These are phyloP conservation scores for Danaus plexippus DNA, from an alignment of 1,140 invertebrate genomes.

Conservation along the genomic window DNA sequence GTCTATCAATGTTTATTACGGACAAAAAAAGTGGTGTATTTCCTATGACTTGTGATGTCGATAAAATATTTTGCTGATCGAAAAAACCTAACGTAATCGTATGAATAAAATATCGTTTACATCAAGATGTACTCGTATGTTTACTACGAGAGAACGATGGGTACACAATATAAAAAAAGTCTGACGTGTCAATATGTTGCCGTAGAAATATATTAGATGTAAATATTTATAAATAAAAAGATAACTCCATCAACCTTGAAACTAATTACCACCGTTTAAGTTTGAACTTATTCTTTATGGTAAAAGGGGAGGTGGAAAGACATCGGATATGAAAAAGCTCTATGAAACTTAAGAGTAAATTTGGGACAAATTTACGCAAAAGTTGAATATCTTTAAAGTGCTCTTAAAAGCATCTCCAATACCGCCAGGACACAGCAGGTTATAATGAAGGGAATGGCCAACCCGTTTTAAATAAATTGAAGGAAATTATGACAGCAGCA, in stretches of 20 bases:
- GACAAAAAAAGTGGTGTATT: too few relatives aligned
- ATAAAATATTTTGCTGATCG: conserved; percentile 1
- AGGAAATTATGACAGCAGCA: conserved; percentile 13
- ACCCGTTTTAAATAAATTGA: conserved; percentile 19
- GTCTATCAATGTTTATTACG: too few relatives aligned
- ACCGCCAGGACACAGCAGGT: conserved; percentile 31
- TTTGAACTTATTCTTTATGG: too few relatives aligned
- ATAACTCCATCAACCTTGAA: too few relatives aligned
- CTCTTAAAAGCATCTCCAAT: conserved; percentile 38
- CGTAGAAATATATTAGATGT: too few relatives aligned
- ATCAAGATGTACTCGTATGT: conserved; percentile 11
- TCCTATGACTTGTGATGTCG: too few relatives aligned
- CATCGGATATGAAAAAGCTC: too few relatives aligned
- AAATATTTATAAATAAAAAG: too few relatives aligned
- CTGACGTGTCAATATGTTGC: conserved; percentile 3
- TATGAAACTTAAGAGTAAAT: too few relatives aligned
- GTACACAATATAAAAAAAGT: conserved; percentile 30
- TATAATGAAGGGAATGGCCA: conserved; percentile 31
- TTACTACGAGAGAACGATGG: conserved; percentile 10
- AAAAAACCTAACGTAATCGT: conserved; percentile 9
- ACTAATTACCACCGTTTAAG: too few relatives aligned
- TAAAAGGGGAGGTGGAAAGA: too few relatives aligned
- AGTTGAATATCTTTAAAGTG: conserved; percentile 25
- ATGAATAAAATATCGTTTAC: conserved; percentile 20
- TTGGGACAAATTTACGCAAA: conserved; percentile 6